Evolutionary conservation across 2,888 invertebrate genomes (phyloP).

Genomic region (Lacanobia oleracea): DNA sequence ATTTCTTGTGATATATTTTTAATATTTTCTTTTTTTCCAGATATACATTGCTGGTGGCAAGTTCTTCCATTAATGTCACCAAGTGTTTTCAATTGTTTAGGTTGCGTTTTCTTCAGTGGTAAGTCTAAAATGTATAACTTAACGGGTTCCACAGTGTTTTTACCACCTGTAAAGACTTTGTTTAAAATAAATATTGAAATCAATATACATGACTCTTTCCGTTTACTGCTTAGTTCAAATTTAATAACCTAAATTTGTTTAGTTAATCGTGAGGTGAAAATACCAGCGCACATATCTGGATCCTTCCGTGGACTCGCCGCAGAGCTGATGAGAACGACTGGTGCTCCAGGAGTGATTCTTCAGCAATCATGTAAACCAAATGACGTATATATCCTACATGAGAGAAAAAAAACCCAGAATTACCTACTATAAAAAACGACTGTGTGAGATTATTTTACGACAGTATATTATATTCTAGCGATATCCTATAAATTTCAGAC

Average conservation of each 20-base stretch:
- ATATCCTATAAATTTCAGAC: conserved; percentile 19
- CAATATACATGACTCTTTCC: conserved; percentile 80
- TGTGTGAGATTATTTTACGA: conserved; percentile 37
- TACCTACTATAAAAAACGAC: conserved; percentile 34
- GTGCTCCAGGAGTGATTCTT: conserved; percentile 75
- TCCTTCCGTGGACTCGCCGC: conserved; percentile 78
- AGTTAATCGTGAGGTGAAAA: conserved; percentile 75
- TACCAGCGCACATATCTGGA: conserved; percentile 75
- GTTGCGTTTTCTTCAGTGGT: conserved; percentile 81
- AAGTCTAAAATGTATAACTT: conserved; percentile 89
- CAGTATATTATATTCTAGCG: conserved; percentile 29
- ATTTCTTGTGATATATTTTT: conserved; percentile 69
- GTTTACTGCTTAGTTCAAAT: conserved; percentile 70
- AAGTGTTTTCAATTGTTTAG: conserved; percentile 78
- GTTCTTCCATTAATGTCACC: conserved; percentile 66
- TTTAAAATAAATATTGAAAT: conserved; percentile 87
- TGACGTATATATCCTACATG: conserved; percentile 67
- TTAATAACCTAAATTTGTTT: conserved; percentile 81
- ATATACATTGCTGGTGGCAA: conserved; percentile 71
- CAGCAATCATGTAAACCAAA: conserved; percentile 68
- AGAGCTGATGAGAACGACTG: conserved; percentile 74
- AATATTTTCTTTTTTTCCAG: conserved; percentile 87
- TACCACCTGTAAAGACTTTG: conserved; percentile 84
- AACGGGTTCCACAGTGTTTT: conserved; percentile 82
- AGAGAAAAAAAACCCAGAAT: conserved; percentile 48